These are phyloP conservation scores for Leucoraja ocellata DNA, from an alignment of 2,797 vertebrate genomes.

Conservation along the genomic window DNA sequence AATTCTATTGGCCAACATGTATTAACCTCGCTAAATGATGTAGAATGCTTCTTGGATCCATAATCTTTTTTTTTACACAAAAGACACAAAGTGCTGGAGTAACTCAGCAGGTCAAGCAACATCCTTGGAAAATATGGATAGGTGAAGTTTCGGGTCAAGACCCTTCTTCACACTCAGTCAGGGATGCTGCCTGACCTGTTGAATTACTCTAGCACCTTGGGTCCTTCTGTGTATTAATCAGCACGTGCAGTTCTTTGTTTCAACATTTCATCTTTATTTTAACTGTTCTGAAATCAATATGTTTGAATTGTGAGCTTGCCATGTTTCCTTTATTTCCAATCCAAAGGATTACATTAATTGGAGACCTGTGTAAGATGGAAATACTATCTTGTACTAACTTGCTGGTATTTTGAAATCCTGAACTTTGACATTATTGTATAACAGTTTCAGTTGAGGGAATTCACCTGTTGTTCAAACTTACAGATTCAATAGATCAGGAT, in stretches of 20 bases:
- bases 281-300: neutral
- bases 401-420: neutral
- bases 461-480: neutral
- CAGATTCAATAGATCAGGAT: neutral
- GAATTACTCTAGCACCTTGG: too few species aligned
- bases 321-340: neutral
- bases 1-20: too few species aligned
- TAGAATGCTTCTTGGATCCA: too few species aligned
- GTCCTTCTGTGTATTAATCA: neutral
- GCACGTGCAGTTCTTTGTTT: neutral
- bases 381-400: neutral
- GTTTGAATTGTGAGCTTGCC: neutral
- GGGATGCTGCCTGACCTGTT: too few species aligned
- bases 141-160: too few species aligned
- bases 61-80: neutral
- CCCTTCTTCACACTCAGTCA: too few species aligned
- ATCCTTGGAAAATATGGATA: too few species aligned
- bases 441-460: neutral
- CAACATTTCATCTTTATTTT: neutral
- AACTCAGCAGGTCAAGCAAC: too few species aligned
- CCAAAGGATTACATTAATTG: neutral
- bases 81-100: too few species aligned
- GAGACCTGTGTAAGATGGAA: neutral
- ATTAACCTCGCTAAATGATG: too few species aligned
- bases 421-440: neutral